Conservation (phyloP, 30 jellyfish, hydroid and myxozoan genomes). For the Pseudorhiza aurosa region DNA sequence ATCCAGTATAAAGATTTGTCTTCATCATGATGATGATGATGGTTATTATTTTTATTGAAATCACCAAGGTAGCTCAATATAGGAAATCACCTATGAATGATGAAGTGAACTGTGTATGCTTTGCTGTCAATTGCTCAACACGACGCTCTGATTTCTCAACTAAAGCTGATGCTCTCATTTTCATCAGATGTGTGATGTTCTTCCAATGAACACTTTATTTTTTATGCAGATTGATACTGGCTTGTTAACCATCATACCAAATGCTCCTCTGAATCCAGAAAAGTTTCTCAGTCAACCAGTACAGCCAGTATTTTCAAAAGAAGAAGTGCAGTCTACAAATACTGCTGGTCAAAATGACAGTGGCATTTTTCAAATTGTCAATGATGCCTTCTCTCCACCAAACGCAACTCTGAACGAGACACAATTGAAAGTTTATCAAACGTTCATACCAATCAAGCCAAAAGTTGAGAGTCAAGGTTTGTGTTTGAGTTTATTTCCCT, state of each 20-base stretch:
- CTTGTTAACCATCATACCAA: background rate
- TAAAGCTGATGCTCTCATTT: too few species aligned
- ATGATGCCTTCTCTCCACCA: background rate
- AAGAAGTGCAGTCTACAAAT: background rate
- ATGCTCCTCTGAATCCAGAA: background rate
- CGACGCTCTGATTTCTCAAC: too few species aligned
- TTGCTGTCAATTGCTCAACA: too few species aligned
- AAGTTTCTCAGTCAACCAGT: background rate
- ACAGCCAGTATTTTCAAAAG: background rate
- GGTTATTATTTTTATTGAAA: too few species aligned
- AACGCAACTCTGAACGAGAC: constrained; percentile 8
- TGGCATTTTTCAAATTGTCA: background rate
- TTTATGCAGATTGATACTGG: background rate
- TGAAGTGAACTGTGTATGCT: too few species aligned
- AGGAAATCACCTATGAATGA: too few species aligned
- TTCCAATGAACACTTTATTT: too few species aligned
- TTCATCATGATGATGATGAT: too few species aligned
- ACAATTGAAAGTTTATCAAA: constrained; percentile 16
- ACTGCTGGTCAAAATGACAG: background rate
- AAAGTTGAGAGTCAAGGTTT: constrained; percentile 25
- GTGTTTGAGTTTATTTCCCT: background rate
- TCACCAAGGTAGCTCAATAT: too few species aligned
- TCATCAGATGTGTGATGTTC: too few species aligned
- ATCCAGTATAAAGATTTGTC: too few species aligned
- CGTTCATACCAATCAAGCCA: constrained; percentile 42